Base-by-base conservation (phyloP, 1,140 invertebrate species). In the Penaeus indicus region DNA sequence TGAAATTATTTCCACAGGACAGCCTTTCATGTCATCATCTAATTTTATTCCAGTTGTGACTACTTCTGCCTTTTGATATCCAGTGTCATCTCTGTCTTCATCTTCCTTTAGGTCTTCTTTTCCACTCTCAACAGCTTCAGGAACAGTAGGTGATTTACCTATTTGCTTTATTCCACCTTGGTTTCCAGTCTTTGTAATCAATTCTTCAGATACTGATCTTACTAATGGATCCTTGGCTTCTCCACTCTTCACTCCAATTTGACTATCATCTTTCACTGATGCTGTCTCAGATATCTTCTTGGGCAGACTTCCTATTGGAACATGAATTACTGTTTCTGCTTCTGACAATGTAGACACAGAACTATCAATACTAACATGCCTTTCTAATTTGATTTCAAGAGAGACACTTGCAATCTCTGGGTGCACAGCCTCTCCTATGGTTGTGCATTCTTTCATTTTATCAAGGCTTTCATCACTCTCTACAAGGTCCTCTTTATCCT, bases 291-390 rank as follows among this genome's bases (percentile, higher is more conserved):
- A n/a, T 25, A 19, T 21, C 18, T 63, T 63, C 81, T 84, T 77
- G 0, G 72, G 63, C n/a, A 88, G 82, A 72, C 81, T 84, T 38
- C 81, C 81, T 25, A 88, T 77, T 32, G 84, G 80, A 3, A 90
- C 84, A 78, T 90, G 89, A 85, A 91, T 91, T 25, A 91, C 90
- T 25, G 90, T 91, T 61, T 91, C 90, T 3, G 90, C 88, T 67
- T 91, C 90, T 21, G 90, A 91, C 21, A 91, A 75, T 38, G 90
- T 91, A 42, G 90, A 91, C 18, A 91, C 90, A 19, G 90, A 91
- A 47, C 90, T 91, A 82, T 91, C 90, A 72, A 91, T 91, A 27
- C 90, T 91, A 3, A 88, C 72, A 64, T 91, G 90, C n/a, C 90
- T 78, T 64, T 91, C 90, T n/a, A 91, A 67, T 21, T 85, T 81